These are phyloP conservation scores for Drosophila truncata DNA, from an alignment of 1,140 invertebrate species.

Conservation along the genomic window DNA sequence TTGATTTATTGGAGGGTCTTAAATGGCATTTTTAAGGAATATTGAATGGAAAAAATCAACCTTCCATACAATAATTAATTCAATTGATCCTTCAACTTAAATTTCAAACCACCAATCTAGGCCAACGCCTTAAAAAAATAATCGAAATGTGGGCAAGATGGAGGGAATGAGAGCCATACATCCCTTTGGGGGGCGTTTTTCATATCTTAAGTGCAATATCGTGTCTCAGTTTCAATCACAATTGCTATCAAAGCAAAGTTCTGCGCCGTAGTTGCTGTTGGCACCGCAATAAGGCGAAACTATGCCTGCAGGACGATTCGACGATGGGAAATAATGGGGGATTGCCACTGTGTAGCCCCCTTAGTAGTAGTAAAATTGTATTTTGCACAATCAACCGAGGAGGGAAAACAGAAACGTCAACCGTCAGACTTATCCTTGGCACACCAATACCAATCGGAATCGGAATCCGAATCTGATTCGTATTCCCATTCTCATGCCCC, in stretches of 20 bases:
- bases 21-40: too few relatives aligned
- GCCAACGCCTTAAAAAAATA: slow-evolving; percentile 32
- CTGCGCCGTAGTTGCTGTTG: slow-evolving; percentile 35
- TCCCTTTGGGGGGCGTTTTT: slow-evolving; percentile 21
- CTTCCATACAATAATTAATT: too few relatives aligned
- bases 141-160: slow-evolving; percentile 2
- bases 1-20: not conserved
- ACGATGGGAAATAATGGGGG: not conserved
- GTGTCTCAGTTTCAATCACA: slow-evolving; percentile 64
- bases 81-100: not conserved
- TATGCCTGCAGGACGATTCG: slow-evolving; percentile 45
- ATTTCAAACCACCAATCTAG: not conserved
- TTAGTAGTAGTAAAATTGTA: slow-evolving; percentile 42
- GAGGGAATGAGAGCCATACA: not conserved
- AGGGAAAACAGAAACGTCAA: slow-evolving; percentile 41
- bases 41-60: too few relatives aligned
- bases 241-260: slow-evolving; percentile 63
- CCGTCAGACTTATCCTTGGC: slow-evolving; percentile 40
- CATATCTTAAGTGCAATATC: slow-evolving; percentile 71
- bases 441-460: slow-evolving; percentile 26
- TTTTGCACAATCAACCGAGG: slow-evolving; percentile 49
- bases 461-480: slow-evolving; percentile 24
- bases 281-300: slow-evolving; percentile 57
- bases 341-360: not conserved
- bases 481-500: not conserved